Evolutionary conservation across 2,888 invertebrate species (phyloP).

Genomic region (Masnerella sp.): DNA sequence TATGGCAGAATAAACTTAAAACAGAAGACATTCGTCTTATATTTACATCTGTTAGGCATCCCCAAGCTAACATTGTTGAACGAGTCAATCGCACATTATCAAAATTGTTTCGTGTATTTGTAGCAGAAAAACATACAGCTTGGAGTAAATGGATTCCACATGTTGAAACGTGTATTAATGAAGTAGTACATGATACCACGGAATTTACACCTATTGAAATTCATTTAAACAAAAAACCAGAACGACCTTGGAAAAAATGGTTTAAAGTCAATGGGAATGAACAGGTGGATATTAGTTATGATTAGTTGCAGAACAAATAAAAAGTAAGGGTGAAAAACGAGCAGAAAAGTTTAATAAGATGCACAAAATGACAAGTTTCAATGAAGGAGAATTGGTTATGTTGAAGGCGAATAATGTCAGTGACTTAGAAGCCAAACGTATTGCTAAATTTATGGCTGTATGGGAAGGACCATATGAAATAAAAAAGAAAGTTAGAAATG

Average conservation of each 20-base stretch:
- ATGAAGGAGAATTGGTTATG: conserved; percentile 26
- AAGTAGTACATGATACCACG: conserved; percentile 1
- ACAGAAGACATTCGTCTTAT: conserved; percentile 10
- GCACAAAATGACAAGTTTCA: background rate
- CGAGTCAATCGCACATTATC: conserved; percentile 21
- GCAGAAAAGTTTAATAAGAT: conserved; percentile 13
- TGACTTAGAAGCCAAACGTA: background rate
- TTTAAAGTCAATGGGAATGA: background rate
- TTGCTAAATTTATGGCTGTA: conserved; percentile 42
- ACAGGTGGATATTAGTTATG: background rate
- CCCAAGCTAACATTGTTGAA: conserved; percentile 43
- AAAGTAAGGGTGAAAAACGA: conserved; percentile 4
- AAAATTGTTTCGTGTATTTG: background rate
- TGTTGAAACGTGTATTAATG: conserved; percentile 9
- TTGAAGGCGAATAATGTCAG: conserved; percentile 31
- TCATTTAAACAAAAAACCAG: conserved; percentile 4
- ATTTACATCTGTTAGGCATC: conserved; percentile 32
- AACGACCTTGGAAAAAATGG: background rate
- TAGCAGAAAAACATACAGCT: background rate
- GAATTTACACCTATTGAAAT: conserved; percentile 3
- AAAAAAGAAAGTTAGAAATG: background rate
- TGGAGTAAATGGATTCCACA: background rate
- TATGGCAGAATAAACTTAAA: conserved; percentile 10
- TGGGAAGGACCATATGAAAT: conserved; percentile 45
- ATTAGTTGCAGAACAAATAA: conserved; percentile 6